Base-by-base conservation (phyloP, 1,140 invertebrate species). In the Lepidurus arcticus region DNA sequence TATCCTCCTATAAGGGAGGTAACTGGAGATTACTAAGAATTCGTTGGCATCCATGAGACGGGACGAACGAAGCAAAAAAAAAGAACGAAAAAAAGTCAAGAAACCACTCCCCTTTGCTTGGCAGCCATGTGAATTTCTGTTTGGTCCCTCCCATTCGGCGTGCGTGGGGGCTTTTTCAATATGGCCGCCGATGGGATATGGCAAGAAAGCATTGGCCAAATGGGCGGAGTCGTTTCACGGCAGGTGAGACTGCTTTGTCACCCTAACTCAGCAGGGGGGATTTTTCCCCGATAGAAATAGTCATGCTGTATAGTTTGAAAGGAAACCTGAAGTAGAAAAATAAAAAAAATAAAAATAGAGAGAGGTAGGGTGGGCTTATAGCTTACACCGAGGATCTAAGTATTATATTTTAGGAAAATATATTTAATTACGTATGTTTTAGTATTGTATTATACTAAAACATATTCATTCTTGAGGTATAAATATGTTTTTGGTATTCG, bases 61-160 rank as follows among this genome's bases (percentile, higher is more conserved):
- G 2, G 34, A 34, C 34, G 34, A 34, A 2, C 2, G 34, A 34
- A 34, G 34, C 3, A 34, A 34, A 34, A 34, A 34, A 34, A 34
- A 65, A 21, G 47, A 65, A 13, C 13, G 47, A 65, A n/a, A 65
- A 16, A n/a, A 65, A 65, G 53, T 21, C 53, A 65, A 65, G 53
- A 65, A 65, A 65, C 53, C 53, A 65, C 53, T 65, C 53, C 53
- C 21, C 53, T 65, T 34, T 65, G 53, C 53, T 65, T 65, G 53
- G 53, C 53, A 65, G 53, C 53, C 53, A 65, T 65, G 53, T 65
- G 53, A 65, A 65, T 65, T 65, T 65, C 53, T 65, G 53, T 65
- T 9, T 65, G 53, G 53, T 8, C 21, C 53, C 53, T 65, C 53
- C 53, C 53, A 7, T 65, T 9, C 53, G 16, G 53, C 53, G 53